Evolutionary conservation across 92 coral and sea anemone genomes (phyloP).

Genomic region (Parazoanthus atlanticus): DNA sequence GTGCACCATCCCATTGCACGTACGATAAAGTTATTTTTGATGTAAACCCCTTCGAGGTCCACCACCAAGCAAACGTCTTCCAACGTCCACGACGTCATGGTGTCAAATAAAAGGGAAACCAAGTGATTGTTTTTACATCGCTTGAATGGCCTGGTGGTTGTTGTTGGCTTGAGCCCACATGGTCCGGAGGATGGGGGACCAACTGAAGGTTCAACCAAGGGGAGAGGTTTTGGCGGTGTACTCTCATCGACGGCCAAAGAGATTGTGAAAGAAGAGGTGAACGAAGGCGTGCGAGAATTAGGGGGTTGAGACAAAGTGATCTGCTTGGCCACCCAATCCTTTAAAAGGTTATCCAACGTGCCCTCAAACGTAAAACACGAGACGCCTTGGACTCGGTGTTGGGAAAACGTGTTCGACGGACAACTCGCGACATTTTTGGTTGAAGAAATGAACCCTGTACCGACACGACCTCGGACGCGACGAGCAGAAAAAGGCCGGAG

Average conservation of each 20-base stretch:
- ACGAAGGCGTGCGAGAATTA: neutral
- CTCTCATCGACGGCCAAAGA: neutral
- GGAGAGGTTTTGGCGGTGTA: no score
- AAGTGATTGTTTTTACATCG: no score
- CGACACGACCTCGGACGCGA: constrained; percentile 23
- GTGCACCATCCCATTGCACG: no score
- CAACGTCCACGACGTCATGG: no score
- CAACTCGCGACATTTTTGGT: neutral
- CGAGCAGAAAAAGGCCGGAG: constrained; percentile 21
- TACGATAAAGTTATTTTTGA: no score
- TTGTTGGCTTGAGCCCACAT: no score
- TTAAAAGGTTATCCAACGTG: neutral
- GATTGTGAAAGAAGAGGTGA: neutral
- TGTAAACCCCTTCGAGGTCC: no score
- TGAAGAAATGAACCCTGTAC: constrained; percentile 11
- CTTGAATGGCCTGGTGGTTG: no score
- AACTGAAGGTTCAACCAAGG: no score
- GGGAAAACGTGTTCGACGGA: neutral
- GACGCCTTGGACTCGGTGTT: neutral
- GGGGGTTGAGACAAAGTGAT: neutral
- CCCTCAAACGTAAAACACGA: neutral
- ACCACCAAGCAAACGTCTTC: no score
- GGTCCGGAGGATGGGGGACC: no score
- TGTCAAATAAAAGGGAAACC: no score
- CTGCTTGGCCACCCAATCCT: neutral